Base-by-base conservation (phyloP, 1,140 invertebrate genomes). In the Drosophila repletoides region DNA sequence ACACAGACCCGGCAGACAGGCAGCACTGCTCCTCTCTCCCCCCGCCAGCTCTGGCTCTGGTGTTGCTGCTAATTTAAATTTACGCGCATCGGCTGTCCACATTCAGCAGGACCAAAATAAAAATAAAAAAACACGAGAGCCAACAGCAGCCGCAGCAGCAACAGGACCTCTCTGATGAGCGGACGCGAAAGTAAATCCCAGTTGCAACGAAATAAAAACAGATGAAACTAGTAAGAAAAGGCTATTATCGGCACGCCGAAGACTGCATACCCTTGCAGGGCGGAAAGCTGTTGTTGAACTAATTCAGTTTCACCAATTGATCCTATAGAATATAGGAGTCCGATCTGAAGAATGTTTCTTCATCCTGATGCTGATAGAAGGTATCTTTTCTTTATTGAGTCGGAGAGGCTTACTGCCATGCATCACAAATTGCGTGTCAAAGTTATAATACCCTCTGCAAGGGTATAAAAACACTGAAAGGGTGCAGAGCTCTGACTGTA, bases 51-150 rank as follows among this genome's bases (percentile, higher is more conserved):
- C 24, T 38, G 4, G 15, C 55, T 69, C 51, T 51, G 52, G 41
- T 76, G 73, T 61, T 66, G 70, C 79, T 77, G 77, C 79, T 83
- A 83, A 83, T 83, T 83, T 83, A 83, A 83, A 83, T 83, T 83
- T 83, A 83, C 79, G 79, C 79, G 72, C 69, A 45, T 59, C 36
- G 64, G 22, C 24, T 59, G 66, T 65, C 64, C 63, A 48, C 43
- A 34, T 53, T 52, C 65, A 61, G 38, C 38, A 43, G 10, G 43
- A 41, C 41, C 36, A 17, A 40, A 40, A 2, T 26, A n/a, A n/a
- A n/a, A n/a, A n/a, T n/a, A n/a, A n/a, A n/a, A n/a, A n/a, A n/a
- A n/a, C n/a, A n/a, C n/a, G n/a, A n/a, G n/a, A n/a, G n/a, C n/a
- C n/a, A 17, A 15, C 34, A 3, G 1, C 53, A 33, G 40, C 38